These are phyloP conservation scores for Cryptocephalus moraei DNA, from an alignment of 2,888 invertebrate genomes.

Conservation along the genomic window DNA sequence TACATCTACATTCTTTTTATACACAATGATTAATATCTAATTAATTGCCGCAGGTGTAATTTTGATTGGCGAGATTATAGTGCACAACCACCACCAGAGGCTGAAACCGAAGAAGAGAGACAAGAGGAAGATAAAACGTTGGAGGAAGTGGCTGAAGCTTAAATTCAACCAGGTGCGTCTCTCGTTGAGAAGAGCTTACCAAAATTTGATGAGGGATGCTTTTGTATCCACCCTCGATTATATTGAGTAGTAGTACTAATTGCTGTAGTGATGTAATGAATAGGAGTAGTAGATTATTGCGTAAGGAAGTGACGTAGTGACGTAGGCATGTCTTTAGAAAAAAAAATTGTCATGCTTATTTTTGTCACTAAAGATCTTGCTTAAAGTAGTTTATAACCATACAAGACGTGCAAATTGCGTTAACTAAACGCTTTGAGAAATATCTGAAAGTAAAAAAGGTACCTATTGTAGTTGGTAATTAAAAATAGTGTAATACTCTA, in stretches of 20 bases:
- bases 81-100: conserved; percentile 17
- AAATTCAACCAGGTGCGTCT: conserved; percentile 8
- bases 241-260: conserved; percentile 18
- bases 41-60: conserved; percentile 17
- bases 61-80: conserved; percentile 18
- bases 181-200: conserved; percentile 14
- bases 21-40: background rate
- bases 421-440: too few relatives aligned
- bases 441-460: too few relatives aligned
- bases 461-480: too few relatives aligned
- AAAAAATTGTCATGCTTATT: too few relatives aligned
- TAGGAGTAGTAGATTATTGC: background rate
- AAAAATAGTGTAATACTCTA: too few relatives aligned
- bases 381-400: too few relatives aligned
- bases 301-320: too few relatives aligned
- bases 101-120: conserved; percentile 9
- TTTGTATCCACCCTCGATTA: conserved; percentile 27
- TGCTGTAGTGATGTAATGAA: background rate
- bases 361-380: too few relatives aligned
- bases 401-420: too few relatives aligned
- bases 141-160: conserved; percentile 6
- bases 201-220: conserved; percentile 26
- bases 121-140: conserved; percentile 6
- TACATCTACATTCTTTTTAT: background rate
- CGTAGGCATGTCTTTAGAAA: too few relatives aligned